These are phyloP conservation scores for Andrena trimmerana DNA, from an alignment of 2,888 invertebrate genomes.

Conservation along the genomic window DNA sequence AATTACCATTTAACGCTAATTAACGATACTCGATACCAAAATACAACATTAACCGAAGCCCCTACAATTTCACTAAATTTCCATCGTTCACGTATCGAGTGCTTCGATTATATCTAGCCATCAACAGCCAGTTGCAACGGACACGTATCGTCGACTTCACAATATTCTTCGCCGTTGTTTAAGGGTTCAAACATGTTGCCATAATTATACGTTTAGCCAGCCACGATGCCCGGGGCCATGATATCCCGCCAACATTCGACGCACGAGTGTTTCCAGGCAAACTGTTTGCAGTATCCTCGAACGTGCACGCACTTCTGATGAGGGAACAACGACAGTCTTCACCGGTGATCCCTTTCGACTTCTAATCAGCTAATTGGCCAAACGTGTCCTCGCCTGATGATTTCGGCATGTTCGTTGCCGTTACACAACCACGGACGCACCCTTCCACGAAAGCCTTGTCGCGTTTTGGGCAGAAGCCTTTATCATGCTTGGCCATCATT, in stretches of 20 bases:
- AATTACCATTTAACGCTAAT: not conserved
- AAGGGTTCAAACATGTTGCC: slow-evolving; percentile 18
- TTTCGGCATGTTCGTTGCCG: not conserved
- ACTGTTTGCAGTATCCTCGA: slow-evolving; percentile 30
- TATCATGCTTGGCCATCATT: slow-evolving; percentile 60
- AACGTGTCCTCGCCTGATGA: slow-evolving; percentile 4
- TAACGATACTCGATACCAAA: not conserved
- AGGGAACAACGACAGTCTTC: slow-evolving; percentile 1
- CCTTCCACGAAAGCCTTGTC: slow-evolving; percentile 60
- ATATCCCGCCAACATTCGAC: slow-evolving; percentile 4
- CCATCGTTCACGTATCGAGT: not conserved
- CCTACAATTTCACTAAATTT: not conserved
- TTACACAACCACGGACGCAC: slow-evolving; percentile 26
- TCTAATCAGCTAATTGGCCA: slow-evolving; percentile 57
- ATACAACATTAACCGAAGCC: not conserved
- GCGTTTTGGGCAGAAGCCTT: slow-evolving; percentile 57
- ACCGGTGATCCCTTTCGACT: not conserved
- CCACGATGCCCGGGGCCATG: not conserved
- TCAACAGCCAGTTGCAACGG: not conserved
- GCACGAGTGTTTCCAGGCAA: not conserved
- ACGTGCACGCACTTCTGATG: not conserved
- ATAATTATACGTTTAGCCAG: slow-evolving; percentile 9
- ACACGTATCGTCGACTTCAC: slow-evolving; percentile 2
- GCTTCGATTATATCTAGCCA: slow-evolving; percentile 33
- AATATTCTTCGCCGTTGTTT: slow-evolving; percentile 8